Percentiles rank a stretch among this genome's conserved stretches.
These are phyloP conservation scores for Drosophila parabipectinata DNA, from an alignment of 1,140 invertebrate species.

Conservation along the genomic window DNA sequence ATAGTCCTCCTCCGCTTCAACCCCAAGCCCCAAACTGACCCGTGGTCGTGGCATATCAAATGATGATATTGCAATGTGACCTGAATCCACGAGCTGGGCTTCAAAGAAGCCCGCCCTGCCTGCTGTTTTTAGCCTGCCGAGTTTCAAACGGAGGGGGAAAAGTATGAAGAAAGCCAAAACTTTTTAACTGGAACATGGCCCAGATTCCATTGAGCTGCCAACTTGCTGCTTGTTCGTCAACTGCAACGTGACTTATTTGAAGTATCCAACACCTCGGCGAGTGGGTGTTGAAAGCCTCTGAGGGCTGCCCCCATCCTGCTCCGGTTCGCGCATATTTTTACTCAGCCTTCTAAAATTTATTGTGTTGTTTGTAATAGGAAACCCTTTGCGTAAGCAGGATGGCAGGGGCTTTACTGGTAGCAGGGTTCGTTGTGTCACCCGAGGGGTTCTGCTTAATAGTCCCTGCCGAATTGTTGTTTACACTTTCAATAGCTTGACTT, in stretches of 20 bases:
- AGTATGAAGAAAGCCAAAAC: conserved; percentile 22
- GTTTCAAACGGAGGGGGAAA: conserved; percentile 1
- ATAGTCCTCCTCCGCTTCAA: not conserved
- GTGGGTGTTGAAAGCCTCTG: conserved; percentile 21
- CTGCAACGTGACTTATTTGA: conserved; percentile 74
- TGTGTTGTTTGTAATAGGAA: conserved; percentile 77
- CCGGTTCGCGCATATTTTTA: conserved; percentile 51
- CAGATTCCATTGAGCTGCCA: conserved; percentile 29
- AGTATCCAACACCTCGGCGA: conserved; percentile 59
- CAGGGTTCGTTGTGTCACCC: conserved; percentile 1
- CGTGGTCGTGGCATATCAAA: conserved; percentile 31
- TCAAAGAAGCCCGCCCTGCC: conserved; percentile 28
- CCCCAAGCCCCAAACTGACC: conserved; percentile 1
- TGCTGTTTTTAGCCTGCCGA: not conserved
- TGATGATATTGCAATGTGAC: conserved; percentile 53
- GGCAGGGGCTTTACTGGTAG: not conserved
- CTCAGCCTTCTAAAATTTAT: conserved; percentile 45
- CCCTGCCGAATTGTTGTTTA: conserved; percentile 13
- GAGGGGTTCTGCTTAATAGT: conserved; percentile 56
- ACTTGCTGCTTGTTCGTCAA: conserved; percentile 9
- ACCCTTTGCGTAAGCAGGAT: conserved; percentile 72
- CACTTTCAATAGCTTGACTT: conserved; percentile 1
- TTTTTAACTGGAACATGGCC: conserved; percentile 35
- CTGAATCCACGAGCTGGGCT: conserved; percentile 25
- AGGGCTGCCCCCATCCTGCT: not conserved